Evolutionary conservation across 2,797 vertebrate species (phyloP).

Genomic region (Gastrophryne carolinensis): DNA sequence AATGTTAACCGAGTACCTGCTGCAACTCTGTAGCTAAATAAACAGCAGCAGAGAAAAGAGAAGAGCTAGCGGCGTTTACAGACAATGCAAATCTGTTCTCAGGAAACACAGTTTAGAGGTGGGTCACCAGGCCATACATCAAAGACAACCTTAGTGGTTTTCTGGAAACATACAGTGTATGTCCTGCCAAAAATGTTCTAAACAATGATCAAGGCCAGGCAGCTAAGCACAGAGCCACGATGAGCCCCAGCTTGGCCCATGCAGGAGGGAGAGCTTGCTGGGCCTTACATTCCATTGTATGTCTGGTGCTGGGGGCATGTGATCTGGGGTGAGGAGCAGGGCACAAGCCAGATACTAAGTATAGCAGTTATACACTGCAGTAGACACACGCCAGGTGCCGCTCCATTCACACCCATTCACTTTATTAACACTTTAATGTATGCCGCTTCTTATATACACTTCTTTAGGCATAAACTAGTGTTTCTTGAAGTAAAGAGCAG

Average conservation of each 20-base stretch:
- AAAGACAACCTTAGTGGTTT: background rate
- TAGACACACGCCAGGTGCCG: too few species aligned
- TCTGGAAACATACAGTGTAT: background rate
- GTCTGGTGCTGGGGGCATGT: conserved; percentile 21
- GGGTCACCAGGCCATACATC: background rate
- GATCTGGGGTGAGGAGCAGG: conserved; percentile 21
- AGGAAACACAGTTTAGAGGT: conserved; percentile 28
- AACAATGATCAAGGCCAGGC: background rate
- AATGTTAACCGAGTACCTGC: too few species aligned
- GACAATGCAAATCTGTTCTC: background rate
- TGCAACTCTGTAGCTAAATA: background rate
- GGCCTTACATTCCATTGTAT: conserved; percentile 3
- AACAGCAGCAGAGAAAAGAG: background rate
- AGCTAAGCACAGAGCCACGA: background rate
- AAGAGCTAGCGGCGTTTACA: background rate
- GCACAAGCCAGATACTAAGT: background rate
- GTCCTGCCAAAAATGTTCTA: background rate
- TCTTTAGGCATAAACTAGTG: too few species aligned
- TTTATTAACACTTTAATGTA: too few species aligned
- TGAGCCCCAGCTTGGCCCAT: background rate
- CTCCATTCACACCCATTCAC: too few species aligned
- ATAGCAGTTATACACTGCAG: background rate
- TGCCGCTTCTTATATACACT: too few species aligned
- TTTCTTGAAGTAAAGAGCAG: too few species aligned
- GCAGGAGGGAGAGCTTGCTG: background rate